A percentile compares a stretch with the other conserved stretches of the same genome.
These are phyloP conservation scores for Chamaea fasciata DNA, from an alignment of 2,113 vertebrate genomes.

Conservation along the genomic window DNA sequence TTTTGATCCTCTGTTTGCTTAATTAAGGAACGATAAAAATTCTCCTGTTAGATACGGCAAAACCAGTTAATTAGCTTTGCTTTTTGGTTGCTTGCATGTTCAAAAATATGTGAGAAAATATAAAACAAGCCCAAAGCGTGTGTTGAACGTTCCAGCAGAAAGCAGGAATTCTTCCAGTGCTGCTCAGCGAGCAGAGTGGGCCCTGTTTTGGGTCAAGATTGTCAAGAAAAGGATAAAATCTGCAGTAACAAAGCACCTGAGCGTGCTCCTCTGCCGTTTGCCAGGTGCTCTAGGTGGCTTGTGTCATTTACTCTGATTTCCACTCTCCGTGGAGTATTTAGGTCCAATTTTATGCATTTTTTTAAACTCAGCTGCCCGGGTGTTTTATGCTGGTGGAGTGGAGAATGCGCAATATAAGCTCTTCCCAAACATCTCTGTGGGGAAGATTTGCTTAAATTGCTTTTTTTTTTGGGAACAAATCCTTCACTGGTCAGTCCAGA, in stretches of 20 bases:
- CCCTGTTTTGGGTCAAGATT: not conserved
- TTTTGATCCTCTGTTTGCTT: not conserved
- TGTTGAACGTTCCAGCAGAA: not conserved
- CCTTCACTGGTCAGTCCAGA: constrained; percentile 65
- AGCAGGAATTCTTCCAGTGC: not conserved
- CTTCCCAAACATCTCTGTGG: constrained; percentile 64
- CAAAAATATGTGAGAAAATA: not conserved
- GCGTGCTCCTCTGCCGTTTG: not conserved
- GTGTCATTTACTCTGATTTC: not conserved
- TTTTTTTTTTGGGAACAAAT: constrained; percentile 74
- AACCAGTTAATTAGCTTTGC: not conserved
- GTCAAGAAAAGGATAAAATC: not conserved
- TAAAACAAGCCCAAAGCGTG: not conserved
- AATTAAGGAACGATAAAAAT: constrained; percentile 4
- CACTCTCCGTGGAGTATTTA: not conserved
- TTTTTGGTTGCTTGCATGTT: not conserved
- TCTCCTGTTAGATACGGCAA: not conserved
- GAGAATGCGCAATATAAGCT: constrained; percentile 55
- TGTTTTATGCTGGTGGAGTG: constrained; percentile 62
- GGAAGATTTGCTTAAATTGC: constrained; percentile 76
- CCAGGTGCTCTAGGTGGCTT: not conserved
- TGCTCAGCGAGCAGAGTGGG: not conserved
- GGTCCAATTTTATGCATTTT: not conserved
- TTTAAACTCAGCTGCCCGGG: not conserved
- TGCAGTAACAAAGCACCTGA: not conserved